Percentiles rank a stretch among this genome's conserved stretches.
These are phyloP conservation scores for Megaptera novaeangliae DNA, from an alignment of 2,113 vertebrate genomes.

Conservation along the genomic window DNA sequence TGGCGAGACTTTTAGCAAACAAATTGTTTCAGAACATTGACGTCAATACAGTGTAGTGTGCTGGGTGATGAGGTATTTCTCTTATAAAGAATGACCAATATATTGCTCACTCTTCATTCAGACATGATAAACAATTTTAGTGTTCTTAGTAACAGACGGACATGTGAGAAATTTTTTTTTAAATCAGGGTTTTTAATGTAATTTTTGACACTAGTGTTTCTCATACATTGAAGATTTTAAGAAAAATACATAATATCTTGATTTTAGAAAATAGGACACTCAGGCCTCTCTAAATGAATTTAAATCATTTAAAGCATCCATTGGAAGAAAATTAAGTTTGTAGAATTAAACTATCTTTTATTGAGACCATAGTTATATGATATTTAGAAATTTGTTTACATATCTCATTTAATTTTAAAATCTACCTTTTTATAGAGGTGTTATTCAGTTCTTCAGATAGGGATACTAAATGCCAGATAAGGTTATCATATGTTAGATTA, in stretches of 20 bases:
- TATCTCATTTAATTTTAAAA: background rate
- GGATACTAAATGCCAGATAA: background rate
- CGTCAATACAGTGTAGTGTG: background rate
- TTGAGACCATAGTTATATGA: background rate
- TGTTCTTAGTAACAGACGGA: conserved; percentile 14
- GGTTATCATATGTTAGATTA: background rate
- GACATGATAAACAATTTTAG: background rate
- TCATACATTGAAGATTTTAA: background rate
- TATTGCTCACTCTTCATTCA: background rate
- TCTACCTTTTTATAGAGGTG: background rate
- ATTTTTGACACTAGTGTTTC: background rate
- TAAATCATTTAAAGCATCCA: background rate
- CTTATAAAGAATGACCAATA: background rate
- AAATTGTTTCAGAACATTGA: conserved; percentile 49
- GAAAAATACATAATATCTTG: background rate
- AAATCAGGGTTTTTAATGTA: background rate
- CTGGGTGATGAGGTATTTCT: conserved; percentile 21
- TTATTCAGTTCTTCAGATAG: background rate
- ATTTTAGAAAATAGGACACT: background rate
- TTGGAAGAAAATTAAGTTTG: background rate
- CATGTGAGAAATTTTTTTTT: background rate
- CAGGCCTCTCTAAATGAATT: background rate
- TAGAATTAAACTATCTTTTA: background rate
- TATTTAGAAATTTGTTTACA: background rate
- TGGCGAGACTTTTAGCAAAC: conserved; percentile 48